Base-by-base conservation (phyloP, 35 echinoderm and acorn worm species). In the Lytechinus pictus region DNA sequence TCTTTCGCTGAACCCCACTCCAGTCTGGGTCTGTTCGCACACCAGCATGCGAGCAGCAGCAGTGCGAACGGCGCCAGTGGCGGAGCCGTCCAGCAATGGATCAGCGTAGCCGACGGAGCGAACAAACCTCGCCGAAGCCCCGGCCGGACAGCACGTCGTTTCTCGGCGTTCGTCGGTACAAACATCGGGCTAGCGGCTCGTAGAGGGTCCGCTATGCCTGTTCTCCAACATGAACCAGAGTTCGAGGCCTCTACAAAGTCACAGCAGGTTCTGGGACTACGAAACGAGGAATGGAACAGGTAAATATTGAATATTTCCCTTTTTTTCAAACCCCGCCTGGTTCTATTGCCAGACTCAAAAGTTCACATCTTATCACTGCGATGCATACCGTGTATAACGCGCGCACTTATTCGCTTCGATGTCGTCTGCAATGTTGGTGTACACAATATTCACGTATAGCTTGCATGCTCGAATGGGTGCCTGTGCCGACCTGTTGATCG, bases 261-360 rank as follows among this genome's bases (percentile, higher is more conserved):
- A 1, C 97, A 98, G 95, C 97, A 98, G 91, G 97, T 98, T 28
- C 92, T 98, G 91, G 97, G 97, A 33, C 93, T 98, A 61, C 92
- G 97, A n/a, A 98, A 98, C 61, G 97, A 98, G 19, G 97, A 98
- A 29, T 98, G 97, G 96, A 98, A 97, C 86, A 96, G 95, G 96
- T 98, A 93, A 93, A 95, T 94, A 71, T 28, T 10, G 89, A 87
- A 5, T 24, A 79, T 6, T 79, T 24, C 16, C 8, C 2, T 24
- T 27, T 24, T 79, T 27, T 79, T 79, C 1, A 0, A 19, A 7
- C 66, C 66, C 66, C 14, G 54, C 4, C 9, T 93, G 16, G 21
- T 21, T 53, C 12, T 10, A 10, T 24, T 24, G 92, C 24, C 33
- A 93, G 27, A 2, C 53, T 19, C 44, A 21, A 10, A 12, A 19